Conservation (phyloP, 2,888 invertebrate genomes). For the Drosophila fulvimacula region DNA sequence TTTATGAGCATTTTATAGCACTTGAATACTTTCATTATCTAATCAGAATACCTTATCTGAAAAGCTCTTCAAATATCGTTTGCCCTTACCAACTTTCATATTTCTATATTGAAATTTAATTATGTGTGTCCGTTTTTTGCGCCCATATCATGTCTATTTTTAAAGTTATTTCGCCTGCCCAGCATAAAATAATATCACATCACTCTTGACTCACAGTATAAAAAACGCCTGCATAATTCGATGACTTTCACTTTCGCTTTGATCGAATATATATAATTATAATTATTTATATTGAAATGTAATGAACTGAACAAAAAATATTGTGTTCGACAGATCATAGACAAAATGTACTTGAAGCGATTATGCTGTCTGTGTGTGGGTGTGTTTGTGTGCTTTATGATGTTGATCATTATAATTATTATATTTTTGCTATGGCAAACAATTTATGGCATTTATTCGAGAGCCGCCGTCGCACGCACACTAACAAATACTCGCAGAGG, state of each 20-base stretch:
- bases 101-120: background rate
- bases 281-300: slow-evolving; percentile 42
- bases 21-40: slow-evolving; percentile 2
- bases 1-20: background rate
- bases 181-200: slow-evolving; percentile 8
- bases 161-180: slow-evolving; percentile 9
- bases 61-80: background rate
- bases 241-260: slow-evolving; percentile 59
- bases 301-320: slow-evolving; percentile 16
- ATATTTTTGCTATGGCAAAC: slow-evolving; percentile 57
- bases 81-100: background rate
- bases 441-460: slow-evolving; percentile 71
- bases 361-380: slow-evolving; percentile 19
- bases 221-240: slow-evolving; percentile 40
- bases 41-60: slow-evolving; percentile 2
- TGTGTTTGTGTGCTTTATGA: slow-evolving; percentile 22
- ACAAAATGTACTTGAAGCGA: slow-evolving; percentile 53
- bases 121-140: background rate
- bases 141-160: slow-evolving; percentile 33
- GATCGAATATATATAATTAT: slow-evolving; percentile 50
- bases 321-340: slow-evolving; percentile 44
- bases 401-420: slow-evolving; percentile 26
- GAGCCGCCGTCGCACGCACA: slow-evolving; percentile 20
- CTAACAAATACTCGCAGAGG: slow-evolving; percentile 30
- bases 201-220: slow-evolving; percentile 1